phyloP scores from a whole-genome alignment of 2,888 invertebrate species.

The Diaprepes abbreviatus region DNA sequence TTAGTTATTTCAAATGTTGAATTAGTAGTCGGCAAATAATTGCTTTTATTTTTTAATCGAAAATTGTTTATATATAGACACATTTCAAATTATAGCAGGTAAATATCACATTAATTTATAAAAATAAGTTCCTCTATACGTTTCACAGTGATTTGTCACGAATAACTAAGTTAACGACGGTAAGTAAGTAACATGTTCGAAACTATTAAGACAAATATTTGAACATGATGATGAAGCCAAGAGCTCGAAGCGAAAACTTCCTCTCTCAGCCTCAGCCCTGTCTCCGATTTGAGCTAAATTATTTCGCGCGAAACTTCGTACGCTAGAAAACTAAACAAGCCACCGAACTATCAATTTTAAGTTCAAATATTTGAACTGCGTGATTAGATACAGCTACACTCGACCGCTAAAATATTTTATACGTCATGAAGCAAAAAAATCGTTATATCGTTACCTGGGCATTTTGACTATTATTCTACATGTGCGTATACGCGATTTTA shows the following conservation, averaged over 20 bases:
- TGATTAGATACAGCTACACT: slow-evolving; percentile 29
- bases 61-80: too few species aligned
- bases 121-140: too few species aligned
- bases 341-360: slow-evolving; percentile 40
- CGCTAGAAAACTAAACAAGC: slow-evolving; percentile 35
- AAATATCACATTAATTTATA: too few species aligned
- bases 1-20: too few species aligned
- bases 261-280: background rate
- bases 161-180: background rate
- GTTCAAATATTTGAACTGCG: slow-evolving; percentile 38
- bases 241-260: slow-evolving; percentile 12
- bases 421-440: too few species aligned
- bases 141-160: background rate
- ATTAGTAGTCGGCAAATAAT: too few species aligned
- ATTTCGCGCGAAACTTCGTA: slow-evolving; percentile 33
- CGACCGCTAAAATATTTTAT: slow-evolving; percentile 1
- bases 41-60: too few species aligned
- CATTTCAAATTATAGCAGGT: too few species aligned
- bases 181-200: slow-evolving; percentile 30
- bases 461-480: too few species aligned
- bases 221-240: slow-evolving; percentile 33
- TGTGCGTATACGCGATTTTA: too few species aligned
- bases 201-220: slow-evolving; percentile 43
- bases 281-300: slow-evolving; percentile 35
- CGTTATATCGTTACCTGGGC: too few species aligned